phyloP scores from a whole-genome alignment of 2,113 vertebrate genomes.

The Istiophorus platypterus region DNA sequence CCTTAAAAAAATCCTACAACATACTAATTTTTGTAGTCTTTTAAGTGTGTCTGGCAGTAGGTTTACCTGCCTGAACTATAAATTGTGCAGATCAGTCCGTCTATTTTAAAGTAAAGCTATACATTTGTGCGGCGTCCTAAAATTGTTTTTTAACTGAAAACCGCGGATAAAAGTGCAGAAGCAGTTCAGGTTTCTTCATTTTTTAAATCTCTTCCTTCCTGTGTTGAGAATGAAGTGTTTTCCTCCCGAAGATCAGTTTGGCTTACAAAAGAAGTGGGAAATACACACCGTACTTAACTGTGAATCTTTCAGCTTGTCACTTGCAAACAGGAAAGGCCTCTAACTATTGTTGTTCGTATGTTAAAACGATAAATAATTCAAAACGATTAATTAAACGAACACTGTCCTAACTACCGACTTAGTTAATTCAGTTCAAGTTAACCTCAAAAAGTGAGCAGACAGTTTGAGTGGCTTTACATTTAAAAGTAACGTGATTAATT shows the following conservation, averaged over 20 bases:
- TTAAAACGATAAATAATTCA: too few species aligned
- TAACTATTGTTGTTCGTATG: too few species aligned
- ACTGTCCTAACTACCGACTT: too few species aligned
- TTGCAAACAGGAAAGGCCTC: conserved; percentile 11
- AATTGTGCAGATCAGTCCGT: background rate
- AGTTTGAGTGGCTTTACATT: too few species aligned
- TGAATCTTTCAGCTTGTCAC: background rate
- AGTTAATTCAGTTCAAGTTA: too few species aligned
- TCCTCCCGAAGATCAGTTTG: background rate
- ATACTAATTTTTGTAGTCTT: too few species aligned
- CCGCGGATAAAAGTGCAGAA: background rate
- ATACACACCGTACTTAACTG: background rate
- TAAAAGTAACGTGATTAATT: background rate
- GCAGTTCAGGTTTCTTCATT: conserved; percentile 56
- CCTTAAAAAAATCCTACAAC: background rate
- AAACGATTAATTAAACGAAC: background rate
- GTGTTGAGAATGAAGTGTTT: too few species aligned
- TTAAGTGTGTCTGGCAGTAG: too few species aligned
- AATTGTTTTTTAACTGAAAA: background rate
- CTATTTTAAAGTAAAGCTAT: too few species aligned
- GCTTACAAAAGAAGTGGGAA: background rate
- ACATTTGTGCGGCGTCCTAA: background rate
- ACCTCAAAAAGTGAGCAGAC: too few species aligned
- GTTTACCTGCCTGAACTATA: background rate
- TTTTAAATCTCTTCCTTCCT: conserved; percentile 78